Percentiles rank a stretch among this genome's conserved stretches.
Conservation (phyloP, 2,888 invertebrate genomes). For the Drosophila fulvimacula region DNA sequence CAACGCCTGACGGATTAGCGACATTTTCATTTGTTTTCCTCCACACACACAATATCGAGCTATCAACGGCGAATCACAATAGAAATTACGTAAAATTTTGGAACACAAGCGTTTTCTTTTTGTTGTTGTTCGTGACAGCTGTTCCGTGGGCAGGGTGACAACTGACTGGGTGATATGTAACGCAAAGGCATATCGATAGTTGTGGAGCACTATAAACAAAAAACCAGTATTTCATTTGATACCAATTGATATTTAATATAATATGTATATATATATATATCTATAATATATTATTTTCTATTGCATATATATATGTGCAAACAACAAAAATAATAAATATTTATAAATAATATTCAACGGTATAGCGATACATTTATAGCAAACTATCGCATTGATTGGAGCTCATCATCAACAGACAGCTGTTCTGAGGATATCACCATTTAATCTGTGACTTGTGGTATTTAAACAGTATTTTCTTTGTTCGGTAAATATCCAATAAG, state of each 20-base stretch:
- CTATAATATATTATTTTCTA: too few species aligned
- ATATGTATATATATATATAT: not conserved
- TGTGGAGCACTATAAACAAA: not conserved
- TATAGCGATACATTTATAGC: not conserved
- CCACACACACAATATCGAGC: slow-evolving; percentile 16
- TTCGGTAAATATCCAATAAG: not conserved
- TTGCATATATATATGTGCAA: too few species aligned
- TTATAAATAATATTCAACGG: too few species aligned
- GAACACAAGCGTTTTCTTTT: slow-evolving; percentile 42
- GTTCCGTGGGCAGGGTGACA: slow-evolving; percentile 24
- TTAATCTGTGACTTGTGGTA: not conserved
- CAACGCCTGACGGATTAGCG: slow-evolving; percentile 73
- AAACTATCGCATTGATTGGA: not conserved
- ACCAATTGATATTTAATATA: not conserved
- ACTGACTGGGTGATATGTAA: slow-evolving; percentile 28
- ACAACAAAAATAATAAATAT: too few species aligned
- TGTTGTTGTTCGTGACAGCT: slow-evolving; percentile 43
- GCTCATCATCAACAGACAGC: slow-evolving; percentile 10
- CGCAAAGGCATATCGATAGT: slow-evolving; percentile 3
- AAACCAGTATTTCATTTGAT: not conserved
- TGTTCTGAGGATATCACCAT: not conserved
- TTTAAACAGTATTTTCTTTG: slow-evolving; percentile 2
- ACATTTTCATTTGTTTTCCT: slow-evolving; percentile 62
- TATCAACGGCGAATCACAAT: slow-evolving; percentile 42
- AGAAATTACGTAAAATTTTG: slow-evolving; percentile 74